Base-by-base conservation (phyloP, 2,113 vertebrate genomes). In the Amazona guildingii region DNA sequence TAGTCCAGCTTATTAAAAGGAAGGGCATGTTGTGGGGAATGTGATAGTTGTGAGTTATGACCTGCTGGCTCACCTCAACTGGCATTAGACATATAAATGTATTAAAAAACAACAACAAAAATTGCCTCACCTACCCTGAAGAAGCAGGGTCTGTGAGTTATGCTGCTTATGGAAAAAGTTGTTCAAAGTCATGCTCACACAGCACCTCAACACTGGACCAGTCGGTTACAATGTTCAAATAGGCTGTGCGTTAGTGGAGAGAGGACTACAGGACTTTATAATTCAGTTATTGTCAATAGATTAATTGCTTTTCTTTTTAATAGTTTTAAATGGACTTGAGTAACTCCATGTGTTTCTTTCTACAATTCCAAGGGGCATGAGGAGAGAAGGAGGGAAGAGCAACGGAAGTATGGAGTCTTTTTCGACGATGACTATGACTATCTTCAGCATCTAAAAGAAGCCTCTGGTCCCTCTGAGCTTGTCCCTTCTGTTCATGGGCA, bases 361-460 rank as follows among this genome's bases (percentile, higher is more conserved):
- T 69, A 17, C 46, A 48, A 75, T 68, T 49, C 73, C n/a, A 54
- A 98, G 98, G 72, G 95, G 28, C 96, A 96, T 25, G 98, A 98
- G 16, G 99, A 99, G 72, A 97, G 97, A 97, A 98, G 98, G 28
- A 98, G 64, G 25, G 98, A 98, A 55, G 99, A 99, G 70, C 99
- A 99, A 97, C 98, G 99, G 83, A 96, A 99, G 10, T 99, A 98
- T 17, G 99, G 99, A 0, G 98, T 99, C 33, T 99, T 99, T 97
- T 99, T 99, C 57, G 99, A 99, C 44, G 99, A 99, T 28, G 98
- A 99, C 88, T 99, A 99, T 57, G 93, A 99, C 97, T 99, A 99
- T 96, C 97, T 99, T 92, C 99, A 99, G 96, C 99, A 99, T 96
- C 98, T 99, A 76, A 99, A 98, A 96, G 99, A 99, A 92, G 86